These are phyloP conservation scores for Odontesthes bonariensis DNA, from an alignment of 2,113 vertebrate species.

Conservation along the genomic window DNA sequence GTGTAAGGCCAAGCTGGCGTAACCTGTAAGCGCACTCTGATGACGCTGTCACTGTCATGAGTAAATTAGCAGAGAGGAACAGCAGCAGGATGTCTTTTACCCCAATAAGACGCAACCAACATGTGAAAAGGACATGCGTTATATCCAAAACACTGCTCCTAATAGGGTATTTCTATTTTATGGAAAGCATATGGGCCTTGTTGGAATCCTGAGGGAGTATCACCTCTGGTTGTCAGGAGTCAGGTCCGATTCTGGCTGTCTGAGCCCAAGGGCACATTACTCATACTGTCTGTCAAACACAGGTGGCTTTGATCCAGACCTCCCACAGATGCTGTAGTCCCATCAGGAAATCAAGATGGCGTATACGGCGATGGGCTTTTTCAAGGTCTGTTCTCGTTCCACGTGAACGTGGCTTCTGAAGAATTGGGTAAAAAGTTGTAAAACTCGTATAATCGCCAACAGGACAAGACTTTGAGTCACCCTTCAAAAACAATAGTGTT, in stretches of 20 bases:
- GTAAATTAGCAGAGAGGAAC: too few species aligned
- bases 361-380: slow-evolving; percentile 4
- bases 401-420: slow-evolving; percentile 25
- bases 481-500: slow-evolving; percentile 34
- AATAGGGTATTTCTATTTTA: too few species aligned
- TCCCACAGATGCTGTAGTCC: slow-evolving; percentile 6
- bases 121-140: too few species aligned
- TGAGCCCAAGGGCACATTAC: slow-evolving; percentile 14
- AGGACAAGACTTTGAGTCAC: slow-evolving; percentile 50
- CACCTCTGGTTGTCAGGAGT: slow-evolving; percentile 18
- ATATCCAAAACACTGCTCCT: too few species aligned
- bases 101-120: too few species aligned
- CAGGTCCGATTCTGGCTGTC: slow-evolving; percentile 11
- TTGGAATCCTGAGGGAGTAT: slow-evolving; percentile 7
- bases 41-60: too few species aligned
- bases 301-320: slow-evolving; percentile 22
- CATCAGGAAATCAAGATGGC: slow-evolving; percentile 29
- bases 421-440: slow-evolving; percentile 21
- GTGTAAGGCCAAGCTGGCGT: too few species aligned
- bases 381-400: slow-evolving; percentile 8
- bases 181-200: slow-evolving; percentile 25
- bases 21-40: too few species aligned
- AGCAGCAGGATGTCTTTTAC: too few species aligned
- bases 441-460: slow-evolving; percentile 33
- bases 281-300: slow-evolving; percentile 33